phyloP scores from a whole-genome alignment of 1,140 invertebrate species.

The Gryllus bimaculatus region DNA sequence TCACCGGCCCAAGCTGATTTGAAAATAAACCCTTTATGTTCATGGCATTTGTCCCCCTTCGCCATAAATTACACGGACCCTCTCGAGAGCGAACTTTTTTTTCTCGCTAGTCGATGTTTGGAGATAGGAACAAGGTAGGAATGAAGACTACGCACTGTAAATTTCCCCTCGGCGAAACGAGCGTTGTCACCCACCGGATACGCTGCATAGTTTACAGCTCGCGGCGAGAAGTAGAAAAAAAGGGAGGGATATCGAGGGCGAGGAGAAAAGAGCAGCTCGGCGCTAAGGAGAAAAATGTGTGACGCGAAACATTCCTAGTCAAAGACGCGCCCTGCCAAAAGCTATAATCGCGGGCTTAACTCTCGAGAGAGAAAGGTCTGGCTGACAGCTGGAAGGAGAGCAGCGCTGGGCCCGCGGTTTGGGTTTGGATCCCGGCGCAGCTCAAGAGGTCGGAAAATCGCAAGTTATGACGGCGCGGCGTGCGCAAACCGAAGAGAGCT shows the following conservation, averaged over 20 bases:
- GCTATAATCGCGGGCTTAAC: background rate
- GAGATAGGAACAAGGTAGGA: background rate
- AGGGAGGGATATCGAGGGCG: background rate
- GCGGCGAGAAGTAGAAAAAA: background rate
- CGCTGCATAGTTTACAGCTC: background rate
- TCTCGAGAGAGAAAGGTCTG: background rate
- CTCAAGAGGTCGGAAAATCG: background rate
- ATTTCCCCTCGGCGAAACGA: background rate
- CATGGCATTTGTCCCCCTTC: background rate
- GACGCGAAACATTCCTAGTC: background rate
- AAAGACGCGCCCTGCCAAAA: background rate
- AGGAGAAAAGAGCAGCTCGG: background rate
- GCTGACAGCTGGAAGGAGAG: background rate
- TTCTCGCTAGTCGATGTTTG: background rate
- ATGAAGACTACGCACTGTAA: background rate
- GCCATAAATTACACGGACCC: background rate
- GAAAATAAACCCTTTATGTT: background rate
- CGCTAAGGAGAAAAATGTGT: background rate
- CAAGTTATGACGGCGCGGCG: background rate
- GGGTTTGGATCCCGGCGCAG: background rate
- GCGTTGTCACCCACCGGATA: background rate
- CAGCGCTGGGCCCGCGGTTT: background rate
- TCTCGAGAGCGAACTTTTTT: background rate
- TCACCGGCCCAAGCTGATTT: background rate
- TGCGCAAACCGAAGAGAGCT: background rate